Evolutionary conservation across 2,113 vertebrate species (phyloP), one percentile per base, ranked within the genome.

Genomic region (Dasyprocta punctata): DNA sequence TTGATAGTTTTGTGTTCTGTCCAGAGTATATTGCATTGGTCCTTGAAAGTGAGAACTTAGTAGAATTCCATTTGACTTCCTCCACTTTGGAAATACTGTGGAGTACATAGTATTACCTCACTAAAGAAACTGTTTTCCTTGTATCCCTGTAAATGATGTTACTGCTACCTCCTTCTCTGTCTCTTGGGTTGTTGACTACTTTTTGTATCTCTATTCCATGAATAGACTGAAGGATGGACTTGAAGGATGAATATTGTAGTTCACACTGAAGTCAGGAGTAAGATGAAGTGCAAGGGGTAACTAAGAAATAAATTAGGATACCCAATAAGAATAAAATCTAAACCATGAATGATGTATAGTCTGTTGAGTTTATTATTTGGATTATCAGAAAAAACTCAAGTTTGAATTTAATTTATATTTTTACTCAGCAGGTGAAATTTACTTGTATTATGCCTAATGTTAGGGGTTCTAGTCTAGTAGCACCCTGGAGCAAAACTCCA

Each of bases 351-450:
- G 44, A 80, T 82, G 14, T 28, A 54, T 36, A 69, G 41, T 92
- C n/a, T 98, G 13, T 75, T 82, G 67, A 67, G 16, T 7, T 87
- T 95, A 56, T 92, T 82, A 58, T 84, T 88, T 97, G 28, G 38
- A 89, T 41, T 90, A 17, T 83, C 8, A 86, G 80, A 38, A 94
- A 77, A 86, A 95, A 19, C 36, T 82, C 24, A 90, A n/a, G 22
- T 90, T 94, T 73, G 33, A 36, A 87, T 54, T 89, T 92, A 96
- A 92, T 67, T 67, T 33, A 8, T 83, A 56, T 47, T 90, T 11
- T 38, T 52, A 89, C 5, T 28, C 26, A 61, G 17, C 22, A 90
- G 7, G 4, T 90, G 47, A 82, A 44, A 95, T 94, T 82, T 84
- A 14, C 69, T 71, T 67, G 11, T 61, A 24, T 65, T 24, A 8